phyloP scores from a whole-genome alignment of 2,888 invertebrate genomes.

The Hypsopygia costalis region DNA sequence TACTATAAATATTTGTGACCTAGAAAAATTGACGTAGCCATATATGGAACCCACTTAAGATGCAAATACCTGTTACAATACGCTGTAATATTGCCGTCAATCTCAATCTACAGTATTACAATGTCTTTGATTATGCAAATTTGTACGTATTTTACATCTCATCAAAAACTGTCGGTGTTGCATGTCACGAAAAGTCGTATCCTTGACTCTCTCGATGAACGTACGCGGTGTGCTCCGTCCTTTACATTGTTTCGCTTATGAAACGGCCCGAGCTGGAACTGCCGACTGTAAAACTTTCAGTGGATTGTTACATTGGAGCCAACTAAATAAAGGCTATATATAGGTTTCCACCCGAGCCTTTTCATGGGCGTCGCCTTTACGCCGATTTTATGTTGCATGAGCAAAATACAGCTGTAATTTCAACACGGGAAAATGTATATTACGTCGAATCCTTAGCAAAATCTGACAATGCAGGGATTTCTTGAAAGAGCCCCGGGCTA shows the following conservation, averaged over 20 bases:
- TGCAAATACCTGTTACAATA: too few species aligned
- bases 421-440: slow-evolving; percentile 75
- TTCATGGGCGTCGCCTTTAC: slow-evolving; percentile 68
- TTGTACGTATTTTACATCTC: too few species aligned
- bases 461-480: slow-evolving; percentile 73
- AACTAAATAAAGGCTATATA: slow-evolving; percentile 70
- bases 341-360: slow-evolving; percentile 53
- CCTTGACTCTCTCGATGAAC: slow-evolving; percentile 1
- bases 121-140: neutral
- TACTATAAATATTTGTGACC: too few species aligned
- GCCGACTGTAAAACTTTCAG: slow-evolving; percentile 69
- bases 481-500: slow-evolving; percentile 69
- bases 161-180: too few species aligned
- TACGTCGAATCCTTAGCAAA: slow-evolving; percentile 70
- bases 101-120: too few species aligned
- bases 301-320: slow-evolving; percentile 64
- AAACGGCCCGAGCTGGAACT: slow-evolving; percentile 46
- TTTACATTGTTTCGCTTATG: slow-evolving; percentile 55
- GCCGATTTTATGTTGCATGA: slow-evolving; percentile 73
- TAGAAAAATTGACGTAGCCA: too few species aligned
- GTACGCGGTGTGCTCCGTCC: slow-evolving; percentile 7
- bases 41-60: too few species aligned
- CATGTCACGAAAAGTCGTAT: neutral
- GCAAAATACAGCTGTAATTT: slow-evolving; percentile 73
- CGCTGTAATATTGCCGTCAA: too few species aligned